A percentile compares a stretch with the other conserved stretches of the same genome.
Evolutionary conservation across 2,888 invertebrate genomes (phyloP).

Genomic region (Latheticus oryzae): DNA sequence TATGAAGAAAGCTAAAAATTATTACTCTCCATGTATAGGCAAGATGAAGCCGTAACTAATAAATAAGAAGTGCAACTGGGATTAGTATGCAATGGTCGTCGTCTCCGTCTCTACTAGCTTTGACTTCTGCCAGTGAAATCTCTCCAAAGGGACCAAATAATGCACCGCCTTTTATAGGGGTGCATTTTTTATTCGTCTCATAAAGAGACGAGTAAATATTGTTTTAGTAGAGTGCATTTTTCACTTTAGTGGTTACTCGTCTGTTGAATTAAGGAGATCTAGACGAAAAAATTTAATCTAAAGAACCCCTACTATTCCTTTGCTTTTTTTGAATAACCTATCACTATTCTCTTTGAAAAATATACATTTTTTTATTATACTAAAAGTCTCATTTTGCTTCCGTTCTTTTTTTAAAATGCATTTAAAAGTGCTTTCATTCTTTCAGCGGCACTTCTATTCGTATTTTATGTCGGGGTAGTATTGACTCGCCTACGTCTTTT

Average conservation of each 20-base stretch:
- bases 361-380: not conserved
- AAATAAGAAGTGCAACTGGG: constrained; percentile 28
- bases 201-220: constrained; percentile 63
- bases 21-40: constrained; percentile 18
- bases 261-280: constrained; percentile 28
- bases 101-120: constrained; percentile 42
- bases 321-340: constrained; percentile 12
- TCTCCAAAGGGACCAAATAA: constrained; percentile 56
- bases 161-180: constrained; percentile 59
- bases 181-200: constrained; percentile 63
- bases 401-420: constrained; percentile 35
- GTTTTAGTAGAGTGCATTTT: constrained; percentile 63
- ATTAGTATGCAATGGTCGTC: constrained; percentile 49
- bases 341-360: not conserved
- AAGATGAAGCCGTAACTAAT: constrained; percentile 26
- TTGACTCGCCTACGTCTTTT: constrained; percentile 44
- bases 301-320: constrained; percentile 13
- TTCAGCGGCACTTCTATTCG: constrained; percentile 34
- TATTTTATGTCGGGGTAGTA: constrained; percentile 39
- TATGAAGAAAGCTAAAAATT: constrained; percentile 28
- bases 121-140: constrained; percentile 47
- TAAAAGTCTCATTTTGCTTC: constrained; percentile 20
- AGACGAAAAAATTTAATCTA: constrained; percentile 26
- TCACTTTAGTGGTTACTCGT: constrained; percentile 45
- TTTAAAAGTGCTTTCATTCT: constrained; percentile 38